Evolutionary conservation across 2,888 invertebrate species (phyloP).

Genomic region (Minunthozetes semirufus): DNA sequence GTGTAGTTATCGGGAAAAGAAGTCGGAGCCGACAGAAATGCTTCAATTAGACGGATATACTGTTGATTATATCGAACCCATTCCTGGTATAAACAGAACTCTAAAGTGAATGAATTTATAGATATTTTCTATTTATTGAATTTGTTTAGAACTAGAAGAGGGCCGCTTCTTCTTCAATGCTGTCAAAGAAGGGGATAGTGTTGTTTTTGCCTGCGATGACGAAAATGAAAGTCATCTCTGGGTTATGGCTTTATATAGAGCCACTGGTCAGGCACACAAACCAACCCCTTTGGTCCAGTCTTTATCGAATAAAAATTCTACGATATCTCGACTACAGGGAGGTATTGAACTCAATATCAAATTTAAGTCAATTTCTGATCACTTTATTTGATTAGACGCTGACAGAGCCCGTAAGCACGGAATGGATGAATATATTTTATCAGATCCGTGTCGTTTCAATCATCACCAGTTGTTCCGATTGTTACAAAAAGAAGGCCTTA

Average conservation of each 20-base stretch:
- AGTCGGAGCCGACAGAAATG: slow-evolving; percentile 98
- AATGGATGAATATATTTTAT: slow-evolving; percentile 98
- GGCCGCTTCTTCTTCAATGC: slow-evolving; percentile 93
- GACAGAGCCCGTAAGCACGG: slow-evolving; percentile 96
- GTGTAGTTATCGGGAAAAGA: slow-evolving; percentile 99
- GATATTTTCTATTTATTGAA: neutral
- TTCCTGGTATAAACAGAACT: slow-evolving; percentile 61
- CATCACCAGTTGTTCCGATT: slow-evolving; percentile 86
- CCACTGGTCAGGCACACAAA: slow-evolving; percentile 99
- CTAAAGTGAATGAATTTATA: slow-evolving; percentile 43
- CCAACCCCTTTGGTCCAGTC: slow-evolving; percentile 78
- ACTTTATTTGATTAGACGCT: slow-evolving; percentile 25
- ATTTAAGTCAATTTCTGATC: neutral
- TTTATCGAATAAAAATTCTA: slow-evolving; percentile 69
- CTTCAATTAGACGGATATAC: slow-evolving; percentile 99
- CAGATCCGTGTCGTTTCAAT: slow-evolving; percentile 96
- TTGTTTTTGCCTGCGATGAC: slow-evolving; percentile 90
- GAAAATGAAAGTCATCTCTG: slow-evolving; percentile 96
- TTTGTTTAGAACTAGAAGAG: slow-evolving; percentile 35
- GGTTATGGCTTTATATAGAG: slow-evolving; percentile 98
- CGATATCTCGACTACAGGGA: slow-evolving; percentile 81
- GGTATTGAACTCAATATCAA: slow-evolving; percentile 52
- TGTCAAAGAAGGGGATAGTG: slow-evolving; percentile 94
- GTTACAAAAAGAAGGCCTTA: slow-evolving; percentile 84
- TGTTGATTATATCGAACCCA: slow-evolving; percentile 95